Evolutionary conservation across 2,888 invertebrate species (phyloP).

Genomic region (Lepidonotus clava): DNA sequence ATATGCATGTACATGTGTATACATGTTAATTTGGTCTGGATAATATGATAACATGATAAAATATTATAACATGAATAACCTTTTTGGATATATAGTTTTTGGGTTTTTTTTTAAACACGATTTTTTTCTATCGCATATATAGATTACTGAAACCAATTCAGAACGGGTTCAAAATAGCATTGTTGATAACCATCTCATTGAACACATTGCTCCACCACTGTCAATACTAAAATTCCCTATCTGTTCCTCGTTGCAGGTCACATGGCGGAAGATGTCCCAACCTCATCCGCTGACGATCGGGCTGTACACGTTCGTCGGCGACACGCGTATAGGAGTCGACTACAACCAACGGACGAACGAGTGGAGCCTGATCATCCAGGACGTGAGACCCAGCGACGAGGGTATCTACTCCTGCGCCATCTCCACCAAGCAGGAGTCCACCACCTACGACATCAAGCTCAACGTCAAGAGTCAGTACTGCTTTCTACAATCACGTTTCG

Average conservation of each 20-base stretch:
- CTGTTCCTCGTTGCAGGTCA: slow-evolving; percentile 50
- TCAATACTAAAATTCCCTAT: too few relatives aligned
- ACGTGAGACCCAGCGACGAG: slow-evolving; percentile 62
- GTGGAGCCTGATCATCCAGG: slow-evolving; percentile 62
- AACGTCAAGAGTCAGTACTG: slow-evolving; percentile 62
- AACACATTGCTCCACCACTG: too few relatives aligned
- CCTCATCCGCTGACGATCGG: slow-evolving; percentile 61
- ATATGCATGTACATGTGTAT: too few relatives aligned
- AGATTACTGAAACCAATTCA: too few relatives aligned
- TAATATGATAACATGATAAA: too few relatives aligned
- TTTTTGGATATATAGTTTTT: too few relatives aligned
- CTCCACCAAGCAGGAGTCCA: slow-evolving; percentile 60
- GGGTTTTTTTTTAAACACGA: too few relatives aligned
- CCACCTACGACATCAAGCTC: slow-evolving; percentile 59
- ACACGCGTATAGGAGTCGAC: slow-evolving; percentile 61
- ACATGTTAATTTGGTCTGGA: too few relatives aligned
- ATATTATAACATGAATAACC: too few relatives aligned
- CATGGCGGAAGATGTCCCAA: slow-evolving; percentile 58
- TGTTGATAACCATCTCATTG: too few relatives aligned
- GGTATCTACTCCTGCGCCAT: slow-evolving; percentile 62
- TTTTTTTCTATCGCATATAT: too few relatives aligned
- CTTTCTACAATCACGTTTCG: neutral
- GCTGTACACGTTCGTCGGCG: slow-evolving; percentile 59
- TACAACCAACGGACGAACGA: slow-evolving; percentile 62
- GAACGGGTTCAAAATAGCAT: too few relatives aligned